These are phyloP conservation scores for Hypsibius dujardini DNA, from an alignment of 1,140 invertebrate genomes.

Conservation along the genomic window DNA sequence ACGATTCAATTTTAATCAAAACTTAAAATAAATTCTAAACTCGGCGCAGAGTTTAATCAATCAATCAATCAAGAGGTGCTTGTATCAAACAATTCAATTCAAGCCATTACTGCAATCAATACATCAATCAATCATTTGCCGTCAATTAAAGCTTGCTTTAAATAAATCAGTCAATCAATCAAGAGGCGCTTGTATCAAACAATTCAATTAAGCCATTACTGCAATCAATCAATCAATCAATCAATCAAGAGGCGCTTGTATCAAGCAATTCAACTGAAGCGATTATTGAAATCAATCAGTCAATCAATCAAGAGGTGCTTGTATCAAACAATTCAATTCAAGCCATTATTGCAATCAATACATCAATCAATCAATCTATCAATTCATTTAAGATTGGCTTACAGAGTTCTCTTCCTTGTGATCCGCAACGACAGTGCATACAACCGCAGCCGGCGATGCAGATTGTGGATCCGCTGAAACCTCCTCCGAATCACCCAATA, in stretches of 20 bases:
- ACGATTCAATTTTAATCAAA: no score
- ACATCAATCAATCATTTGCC: not conserved
- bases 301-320: not conserved
- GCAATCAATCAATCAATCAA: slow-evolving; percentile 17
- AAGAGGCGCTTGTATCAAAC: not conserved
- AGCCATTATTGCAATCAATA: slow-evolving; percentile 19
- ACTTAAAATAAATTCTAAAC: no score
- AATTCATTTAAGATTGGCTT: no score
- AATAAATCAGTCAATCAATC: no score
- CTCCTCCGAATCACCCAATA: slow-evolving; percentile 64
- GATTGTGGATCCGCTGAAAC: slow-evolving; percentile 66
- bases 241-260: not conserved
- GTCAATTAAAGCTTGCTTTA: no score
- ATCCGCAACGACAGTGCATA: slow-evolving; percentile 34
- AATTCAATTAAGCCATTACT: slow-evolving; percentile 26
- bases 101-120: slow-evolving; percentile 20
- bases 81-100: no score
- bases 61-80: no score
- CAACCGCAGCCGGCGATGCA: slow-evolving; percentile 63
- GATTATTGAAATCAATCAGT: slow-evolving; percentile 20
- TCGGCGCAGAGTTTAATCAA: no score
- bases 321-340: no score
- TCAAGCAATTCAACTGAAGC: slow-evolving; percentile 25
- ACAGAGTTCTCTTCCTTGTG: slow-evolving; percentile 10
- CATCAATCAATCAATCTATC: slow-evolving; percentile 10